Evolutionary conservation across 2,797 vertebrate genomes (phyloP), one percentile per base, ranked within the genome.

Genomic region (Paramormyrops hopkinsi): DNA sequence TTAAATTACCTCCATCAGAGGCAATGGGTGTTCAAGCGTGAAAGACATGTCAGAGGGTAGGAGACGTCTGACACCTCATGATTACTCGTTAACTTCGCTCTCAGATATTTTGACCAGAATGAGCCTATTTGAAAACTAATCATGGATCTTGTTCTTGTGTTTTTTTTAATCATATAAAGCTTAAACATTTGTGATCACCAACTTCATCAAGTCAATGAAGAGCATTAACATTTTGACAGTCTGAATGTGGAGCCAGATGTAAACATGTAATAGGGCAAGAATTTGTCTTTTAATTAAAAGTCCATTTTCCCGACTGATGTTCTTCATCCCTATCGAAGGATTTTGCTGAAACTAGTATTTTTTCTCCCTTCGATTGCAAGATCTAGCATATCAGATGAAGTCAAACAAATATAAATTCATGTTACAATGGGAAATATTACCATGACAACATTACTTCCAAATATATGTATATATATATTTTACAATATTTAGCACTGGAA

Each of bases 1-100:
- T 41, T 37, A 87, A n/a, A 50, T 87, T 54, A 62, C 54, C 86
- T 59, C 86, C 53, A 87, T 54, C 53, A 87, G 51, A 50, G 25
- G 11, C 25, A 87, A 87, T 37, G 53, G 25, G 86, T 33, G 9
- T 33, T 41, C 7, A 33, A 44, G 53, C 9, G 2, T 33, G 86
- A 59, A 59, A 59, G 22, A 87, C 33, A 44, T 17, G 65, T 73
- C 29, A 73, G 37, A 73, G 65, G 65, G 4, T 37, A 37, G 29
- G 65, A 73, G 29, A 37, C 33, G 65, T 73, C 65, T 73, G 29
- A 73, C 65, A 73, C 29, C 65, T 37, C 65, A 37, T 37, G 29
- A 33, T 73, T 73, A 73, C 33, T 73, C 65, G 29, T 73, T 73
- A 73, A 17, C 12, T 73, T 73, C 1, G 1, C 65, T 37, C 65